phyloP scores from a whole-genome alignment of 2,797 vertebrate species.

The Sebastes steindachneri region DNA sequence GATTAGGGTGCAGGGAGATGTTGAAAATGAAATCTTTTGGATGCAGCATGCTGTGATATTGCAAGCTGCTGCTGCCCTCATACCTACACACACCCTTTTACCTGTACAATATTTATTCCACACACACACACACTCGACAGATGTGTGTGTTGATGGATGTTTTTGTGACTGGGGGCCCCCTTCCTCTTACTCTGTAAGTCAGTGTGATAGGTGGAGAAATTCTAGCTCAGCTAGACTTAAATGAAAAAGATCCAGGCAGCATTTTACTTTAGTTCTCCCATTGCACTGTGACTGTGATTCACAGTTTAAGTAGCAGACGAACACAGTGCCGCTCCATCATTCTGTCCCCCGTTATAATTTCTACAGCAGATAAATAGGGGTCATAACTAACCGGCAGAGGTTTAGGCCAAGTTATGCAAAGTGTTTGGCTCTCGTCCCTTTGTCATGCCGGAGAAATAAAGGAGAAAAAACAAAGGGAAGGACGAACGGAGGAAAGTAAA shows the following conservation, averaged over 20 bases:
- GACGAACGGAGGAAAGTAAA: neutral
- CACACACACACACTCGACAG: neutral
- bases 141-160: constrained; percentile 22
- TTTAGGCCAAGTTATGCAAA: constrained; percentile 51
- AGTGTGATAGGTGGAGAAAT: constrained; percentile 9
- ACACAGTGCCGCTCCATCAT: constrained; percentile 18
- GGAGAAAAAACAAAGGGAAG: neutral
- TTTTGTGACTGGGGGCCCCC: neutral
- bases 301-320: constrained; percentile 17
- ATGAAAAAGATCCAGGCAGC: constrained; percentile 36
- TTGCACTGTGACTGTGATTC: constrained; percentile 29
- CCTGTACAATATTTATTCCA: constrained; percentile 27
- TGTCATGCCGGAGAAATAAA: neutral
- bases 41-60: constrained; percentile 64
- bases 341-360: constrained; percentile 39
- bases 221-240: constrained; percentile 42
- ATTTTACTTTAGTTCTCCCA: constrained; percentile 17
- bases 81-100: constrained; percentile 27
- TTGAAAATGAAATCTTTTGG: constrained; percentile 64
- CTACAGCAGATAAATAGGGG: constrained; percentile 39
- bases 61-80: constrained; percentile 31
- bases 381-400: constrained; percentile 25
- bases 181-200: neutral
- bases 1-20: constrained; percentile 46
- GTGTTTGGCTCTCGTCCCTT: constrained; percentile 5